Evolutionary conservation across 2,888 invertebrate genomes (phyloP), one percentile per base, ranked within the genome.

Genomic region (Tiliacea aurago): DNA sequence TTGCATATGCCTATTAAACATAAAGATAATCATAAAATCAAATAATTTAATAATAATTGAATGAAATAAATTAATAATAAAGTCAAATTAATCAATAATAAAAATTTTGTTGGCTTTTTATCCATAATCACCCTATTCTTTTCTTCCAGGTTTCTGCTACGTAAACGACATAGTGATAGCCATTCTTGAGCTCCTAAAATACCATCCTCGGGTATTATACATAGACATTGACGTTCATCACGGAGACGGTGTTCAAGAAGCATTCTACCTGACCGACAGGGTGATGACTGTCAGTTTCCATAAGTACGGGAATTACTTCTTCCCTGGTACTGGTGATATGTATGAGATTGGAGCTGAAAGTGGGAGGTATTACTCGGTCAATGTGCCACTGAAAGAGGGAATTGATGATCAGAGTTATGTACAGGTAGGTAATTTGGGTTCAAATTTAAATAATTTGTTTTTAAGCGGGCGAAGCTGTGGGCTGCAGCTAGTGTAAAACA

Each of bases 281-380:
- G 99, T 99, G 0, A 99, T 99, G 99, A 99, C 99, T 0, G 99
- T 99, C 1, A 99, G 99, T 62, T 99, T 99, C 93, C 99, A 99
- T 91, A 99, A 99, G 95, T 99, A 99, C 91, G 99, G 99, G 3
- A 99, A 99, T 90, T 99, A 98, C 90, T 99, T 99, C 93, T 99
- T 99, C 91, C 99, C 99, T 0, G 99, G 99, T 0, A 99, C 99
- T 0, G 99, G 99, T 0, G 99, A 99, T 93, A 99, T 99, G 99
- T 99, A 99, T 93, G 99, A 99, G 95, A 97, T 99, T 66, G 99
- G 99, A 0, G 98, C 99, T 0, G 99, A 99, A 92, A 98, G 98
- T 90, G 99, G 99, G 0, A 97, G 99, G 68, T 99, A 99, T 92
- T 99, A 99, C 92, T 99, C 99, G 0, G 98, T 99, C 0, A 99